These are phyloP conservation scores for Prunella strophiata DNA, from an alignment of 2,797 vertebrate species.

Conservation along the genomic window DNA sequence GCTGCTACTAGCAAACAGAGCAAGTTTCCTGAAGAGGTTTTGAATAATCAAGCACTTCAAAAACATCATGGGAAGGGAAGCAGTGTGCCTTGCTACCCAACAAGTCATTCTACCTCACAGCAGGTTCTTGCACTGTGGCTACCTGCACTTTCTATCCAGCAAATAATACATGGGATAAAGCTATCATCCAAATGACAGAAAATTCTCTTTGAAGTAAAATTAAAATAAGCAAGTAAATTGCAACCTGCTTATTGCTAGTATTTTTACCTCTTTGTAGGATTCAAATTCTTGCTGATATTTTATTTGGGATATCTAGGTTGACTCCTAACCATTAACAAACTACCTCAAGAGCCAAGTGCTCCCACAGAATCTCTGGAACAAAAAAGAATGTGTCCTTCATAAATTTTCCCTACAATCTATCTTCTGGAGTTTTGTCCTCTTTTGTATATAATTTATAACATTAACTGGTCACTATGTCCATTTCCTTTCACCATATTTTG, in stretches of 20 bases:
- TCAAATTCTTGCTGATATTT: not conserved
- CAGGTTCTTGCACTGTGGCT: not conserved
- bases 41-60: constrained; percentile 15
- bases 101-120: not conserved
- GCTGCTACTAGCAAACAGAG: not conserved
- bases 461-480: not conserved
- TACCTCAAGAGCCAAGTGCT: not conserved
- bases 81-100: not conserved
- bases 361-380: not conserved
- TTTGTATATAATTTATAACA: not conserved
- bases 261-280: not conserved
- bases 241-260: not conserved
- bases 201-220: not conserved
- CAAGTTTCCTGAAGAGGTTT: not conserved
- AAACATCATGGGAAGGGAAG: not conserved
- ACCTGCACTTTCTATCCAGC: not conserved
- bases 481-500: not conserved
- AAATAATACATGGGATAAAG: not conserved
- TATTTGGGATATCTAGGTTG: not conserved
- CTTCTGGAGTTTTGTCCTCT: not conserved
- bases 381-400: not conserved
- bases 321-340: not conserved
- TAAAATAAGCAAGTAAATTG: not conserved
- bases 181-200: not conserved
- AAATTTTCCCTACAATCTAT: not conserved